phyloP scores from a whole-genome alignment of 2,797 vertebrate species.

The Eospalax fontanierii region DNA sequence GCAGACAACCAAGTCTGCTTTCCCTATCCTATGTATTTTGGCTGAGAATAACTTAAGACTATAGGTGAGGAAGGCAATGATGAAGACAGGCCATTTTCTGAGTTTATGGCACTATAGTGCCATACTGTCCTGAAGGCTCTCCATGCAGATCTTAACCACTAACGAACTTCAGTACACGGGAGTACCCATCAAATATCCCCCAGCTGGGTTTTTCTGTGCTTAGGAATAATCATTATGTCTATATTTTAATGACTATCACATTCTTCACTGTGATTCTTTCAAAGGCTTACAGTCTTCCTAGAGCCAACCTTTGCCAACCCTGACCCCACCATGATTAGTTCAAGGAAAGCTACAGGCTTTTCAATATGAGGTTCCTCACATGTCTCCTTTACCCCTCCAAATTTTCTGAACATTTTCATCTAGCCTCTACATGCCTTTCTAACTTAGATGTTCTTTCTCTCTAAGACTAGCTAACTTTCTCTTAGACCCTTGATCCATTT shows the following conservation, averaged over 20 bases:
- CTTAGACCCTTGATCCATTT: not conserved
- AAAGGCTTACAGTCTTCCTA: not conserved
- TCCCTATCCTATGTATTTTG: not conserved
- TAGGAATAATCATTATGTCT: not conserved
- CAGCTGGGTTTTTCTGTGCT: slow-evolving; percentile 5
- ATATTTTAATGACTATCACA: not conserved
- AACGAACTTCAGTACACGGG: not conserved
- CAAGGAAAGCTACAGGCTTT: slow-evolving; percentile 24
- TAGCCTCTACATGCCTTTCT: not conserved
- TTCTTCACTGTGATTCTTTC: not conserved
- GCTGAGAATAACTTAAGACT: not conserved
- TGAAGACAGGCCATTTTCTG: not conserved
- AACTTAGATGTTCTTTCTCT: not conserved
- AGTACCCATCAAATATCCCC: not conserved
- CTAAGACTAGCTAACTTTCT: not conserved
- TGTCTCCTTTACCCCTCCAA: not conserved
- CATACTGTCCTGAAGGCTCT: not conserved
- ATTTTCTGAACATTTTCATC: slow-evolving; percentile 24
- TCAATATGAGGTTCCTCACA: not conserved
- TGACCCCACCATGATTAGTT: not conserved
- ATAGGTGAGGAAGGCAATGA: not conserved
- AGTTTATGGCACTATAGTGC: not conserved
- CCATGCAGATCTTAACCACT: not conserved
- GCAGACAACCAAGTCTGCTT: not conserved
- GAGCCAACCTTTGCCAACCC: slow-evolving; percentile 6